A percentile compares a stretch with the other conserved stretches of the same genome.
These are phyloP conservation scores for Lasioglossum marginatum DNA, from an alignment of 2,888 invertebrate species.

Conservation along the genomic window DNA sequence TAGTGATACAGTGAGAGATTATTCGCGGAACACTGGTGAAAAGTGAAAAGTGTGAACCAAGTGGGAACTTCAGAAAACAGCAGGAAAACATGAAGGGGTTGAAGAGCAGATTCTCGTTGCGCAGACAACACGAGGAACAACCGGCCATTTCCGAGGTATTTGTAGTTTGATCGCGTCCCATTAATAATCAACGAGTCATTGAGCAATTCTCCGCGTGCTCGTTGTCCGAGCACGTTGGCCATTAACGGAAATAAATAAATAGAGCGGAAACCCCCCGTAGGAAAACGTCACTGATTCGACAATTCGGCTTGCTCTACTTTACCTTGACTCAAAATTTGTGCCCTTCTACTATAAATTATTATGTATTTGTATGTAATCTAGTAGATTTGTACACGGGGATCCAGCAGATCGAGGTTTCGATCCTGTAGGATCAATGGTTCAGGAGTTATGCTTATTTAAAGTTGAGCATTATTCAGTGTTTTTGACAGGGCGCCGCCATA, in stretches of 20 bases:
- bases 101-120: slow-evolving; percentile 72
- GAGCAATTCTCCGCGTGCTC: background rate
- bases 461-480: too few species aligned
- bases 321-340: too few species aligned
- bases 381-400: too few species aligned
- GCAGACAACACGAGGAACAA: slow-evolving; percentile 68
- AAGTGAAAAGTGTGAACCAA: background rate
- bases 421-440: too few species aligned
- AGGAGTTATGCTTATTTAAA: too few species aligned
- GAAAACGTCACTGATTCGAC: too few species aligned
- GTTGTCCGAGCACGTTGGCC: background rate
- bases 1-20: background rate
- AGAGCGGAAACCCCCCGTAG: background rate
- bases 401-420: too few species aligned
- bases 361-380: too few species aligned
- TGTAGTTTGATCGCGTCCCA: background rate
- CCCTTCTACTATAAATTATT: too few species aligned
- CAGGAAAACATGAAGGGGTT: slow-evolving; percentile 69
- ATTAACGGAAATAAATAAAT: background rate
- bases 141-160: slow-evolving; percentile 64
- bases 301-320: too few species aligned
- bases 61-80: background rate
- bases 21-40: background rate
- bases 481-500: too few species aligned
- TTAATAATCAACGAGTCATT: slow-evolving; percentile 17